These are phyloP conservation scores for Desmodus rotundus DNA, from an alignment of 2,113 vertebrate species.

Conservation along the genomic window DNA sequence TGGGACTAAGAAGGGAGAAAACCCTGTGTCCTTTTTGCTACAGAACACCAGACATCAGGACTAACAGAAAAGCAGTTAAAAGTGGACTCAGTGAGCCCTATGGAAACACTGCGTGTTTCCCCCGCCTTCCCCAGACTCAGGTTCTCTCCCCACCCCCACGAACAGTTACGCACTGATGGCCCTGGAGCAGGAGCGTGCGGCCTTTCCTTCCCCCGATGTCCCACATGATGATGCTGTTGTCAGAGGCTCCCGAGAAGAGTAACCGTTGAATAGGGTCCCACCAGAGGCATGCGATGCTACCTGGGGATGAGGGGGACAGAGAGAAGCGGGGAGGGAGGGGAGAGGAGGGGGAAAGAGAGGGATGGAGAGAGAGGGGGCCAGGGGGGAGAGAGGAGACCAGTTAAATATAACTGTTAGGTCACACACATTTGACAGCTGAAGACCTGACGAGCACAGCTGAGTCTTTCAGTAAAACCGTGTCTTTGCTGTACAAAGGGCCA, in stretches of 20 bases:
- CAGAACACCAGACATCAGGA: not conserved
- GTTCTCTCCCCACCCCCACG: not conserved
- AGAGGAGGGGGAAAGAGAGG: not conserved
- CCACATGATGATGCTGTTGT: slow-evolving; percentile 99
- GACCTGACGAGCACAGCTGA: not conserved
- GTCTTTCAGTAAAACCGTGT: not conserved
- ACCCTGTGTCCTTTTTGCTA: not conserved
- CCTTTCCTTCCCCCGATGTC: slow-evolving; percentile 97
- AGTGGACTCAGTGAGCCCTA: not conserved
- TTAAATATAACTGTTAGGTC: not conserved
- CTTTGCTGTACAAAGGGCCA: not conserved
- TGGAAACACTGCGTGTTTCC: not conserved
- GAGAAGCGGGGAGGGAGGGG: not conserved
- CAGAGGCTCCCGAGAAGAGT: slow-evolving; percentile 96
- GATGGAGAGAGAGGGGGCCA: too few species aligned
- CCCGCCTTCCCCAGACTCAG: not conserved
- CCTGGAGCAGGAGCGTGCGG: slow-evolving; percentile 91
- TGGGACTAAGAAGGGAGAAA: not conserved
- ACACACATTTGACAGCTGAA: not conserved
- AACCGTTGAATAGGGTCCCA: slow-evolving; percentile 95
- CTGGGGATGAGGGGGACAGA: slow-evolving; percentile 69
- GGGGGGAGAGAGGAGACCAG: not conserved
- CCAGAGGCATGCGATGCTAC: slow-evolving; percentile 90
- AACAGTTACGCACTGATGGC: slow-evolving; percentile 90
- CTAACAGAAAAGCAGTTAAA: not conserved